Conservation (phyloP, 2,888 invertebrate genomes). For the Synergus laeviventris region DNA sequence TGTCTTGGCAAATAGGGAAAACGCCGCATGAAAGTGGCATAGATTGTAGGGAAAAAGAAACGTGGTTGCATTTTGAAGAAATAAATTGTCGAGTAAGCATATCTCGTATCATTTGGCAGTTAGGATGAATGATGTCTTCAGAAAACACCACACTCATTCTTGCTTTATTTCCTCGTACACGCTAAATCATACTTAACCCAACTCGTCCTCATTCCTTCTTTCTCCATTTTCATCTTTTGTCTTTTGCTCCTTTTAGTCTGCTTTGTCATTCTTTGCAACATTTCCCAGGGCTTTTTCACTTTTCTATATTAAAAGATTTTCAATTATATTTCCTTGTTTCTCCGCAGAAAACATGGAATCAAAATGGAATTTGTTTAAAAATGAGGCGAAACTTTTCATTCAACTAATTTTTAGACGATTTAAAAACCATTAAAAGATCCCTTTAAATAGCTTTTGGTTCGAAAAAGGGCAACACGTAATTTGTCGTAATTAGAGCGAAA, state of each 20-base stretch:
- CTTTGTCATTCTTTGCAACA: conserved; percentile 29
- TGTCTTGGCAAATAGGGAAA: not conserved
- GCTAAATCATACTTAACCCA: conserved; percentile 59
- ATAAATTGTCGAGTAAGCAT: conserved; percentile 52
- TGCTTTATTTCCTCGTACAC: conserved; percentile 53
- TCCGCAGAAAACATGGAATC: not conserved
- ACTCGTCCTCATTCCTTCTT: conserved; percentile 16
- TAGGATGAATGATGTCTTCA: conserved; percentile 55
- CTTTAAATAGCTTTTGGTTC: conserved; percentile 8
- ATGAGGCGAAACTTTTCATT: not conserved
- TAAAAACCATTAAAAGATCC: conserved; percentile 10
- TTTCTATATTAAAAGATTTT: conserved; percentile 26
- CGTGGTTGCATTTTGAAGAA: conserved; percentile 15
- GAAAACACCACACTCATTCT: conserved; percentile 51
- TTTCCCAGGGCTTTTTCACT: conserved; percentile 14
- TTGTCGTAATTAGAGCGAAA: conserved; percentile 23
- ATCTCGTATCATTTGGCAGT: conserved; percentile 53
- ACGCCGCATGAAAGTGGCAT: not conserved
- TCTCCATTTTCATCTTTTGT: conserved; percentile 39
- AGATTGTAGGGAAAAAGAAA: not conserved
- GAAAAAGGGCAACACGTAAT: conserved; percentile 11
- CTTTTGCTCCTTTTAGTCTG: conserved; percentile 23
- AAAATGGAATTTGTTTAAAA: not conserved
- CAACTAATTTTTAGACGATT: not conserved
- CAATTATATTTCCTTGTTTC: conserved; percentile 23